Evolutionary conservation across 2,797 vertebrate genomes (phyloP), one percentile per base, ranked within the genome.

Genomic region (Lates japonicus): DNA sequence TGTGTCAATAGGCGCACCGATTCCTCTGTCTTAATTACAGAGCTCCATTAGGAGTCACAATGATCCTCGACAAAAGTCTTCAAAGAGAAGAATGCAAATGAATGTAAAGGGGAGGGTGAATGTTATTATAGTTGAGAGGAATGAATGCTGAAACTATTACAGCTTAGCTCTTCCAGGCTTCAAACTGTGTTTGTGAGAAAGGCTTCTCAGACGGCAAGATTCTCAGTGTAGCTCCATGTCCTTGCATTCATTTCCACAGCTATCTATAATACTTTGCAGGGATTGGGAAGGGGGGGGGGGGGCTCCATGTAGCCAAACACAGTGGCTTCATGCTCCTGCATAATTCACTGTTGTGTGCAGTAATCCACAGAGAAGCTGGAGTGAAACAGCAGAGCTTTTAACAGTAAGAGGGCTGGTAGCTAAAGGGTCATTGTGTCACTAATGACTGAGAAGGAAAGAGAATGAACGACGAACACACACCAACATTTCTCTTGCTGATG

Each of bases 271-370:
- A 67, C 68, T 71, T 87, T 57, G 84, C 76, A 85, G 66, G 25
- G 25, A 29, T 29, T 29, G 25, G 55, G 72, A 82, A 58, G 68
- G 6, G 62, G 61, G 68, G 6, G 62, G 63, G 70, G 31, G 80
- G 46, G 72, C 74, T 68, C 44, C 46, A 79, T 64, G 37, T 71
- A 70, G 70, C 42, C 64, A 78, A 89, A 88, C 89, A 83, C 67
- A 78, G 76, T 74, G 17, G 57, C 62, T 90, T 87, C 86, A 88
- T 92, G 93, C 78, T 88, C 63, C 52, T 82, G 88, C 90, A 91
- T 91, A 91, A 91, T 91, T 89, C 69, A 74, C 73, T 46, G 60
- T 20, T 1, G 12, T 70, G 80, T 61, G 70, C 62, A 77, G 64
- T 81, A 84, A 87, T 90, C 83, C 82, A 70, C 76, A 65, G 76